phyloP scores from a whole-genome alignment of 2,113 vertebrate genomes.

The Neogale vison region DNA sequence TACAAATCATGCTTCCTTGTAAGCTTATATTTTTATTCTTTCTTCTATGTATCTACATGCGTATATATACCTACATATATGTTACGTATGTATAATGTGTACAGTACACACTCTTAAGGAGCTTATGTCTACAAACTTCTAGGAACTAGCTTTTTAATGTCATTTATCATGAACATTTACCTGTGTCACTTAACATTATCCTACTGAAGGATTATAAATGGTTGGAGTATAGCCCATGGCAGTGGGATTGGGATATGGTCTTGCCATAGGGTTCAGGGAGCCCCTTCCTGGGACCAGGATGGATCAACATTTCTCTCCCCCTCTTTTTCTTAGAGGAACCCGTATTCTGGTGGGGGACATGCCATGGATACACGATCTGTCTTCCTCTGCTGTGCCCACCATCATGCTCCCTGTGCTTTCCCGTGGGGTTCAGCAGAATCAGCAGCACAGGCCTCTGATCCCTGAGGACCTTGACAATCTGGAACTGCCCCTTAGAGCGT shows the following conservation, averaged over 20 bases:
- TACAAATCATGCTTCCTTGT: not conserved
- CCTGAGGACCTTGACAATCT: not conserved
- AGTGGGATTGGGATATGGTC: not conserved
- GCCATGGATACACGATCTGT: accelerated
- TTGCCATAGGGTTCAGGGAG: not conserved
- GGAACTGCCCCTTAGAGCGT: not conserved
- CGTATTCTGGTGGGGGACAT: too few relatives aligned
- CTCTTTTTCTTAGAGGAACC: not conserved
- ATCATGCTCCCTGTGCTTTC: not conserved
- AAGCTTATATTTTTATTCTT: not conserved
- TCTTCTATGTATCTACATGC: not conserved
- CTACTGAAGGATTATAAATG: not conserved
- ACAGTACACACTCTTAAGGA: not conserved
- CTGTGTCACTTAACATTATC: not conserved
- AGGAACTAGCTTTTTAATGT: not conserved
- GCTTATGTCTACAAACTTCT: not conserved
- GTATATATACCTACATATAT: not conserved
- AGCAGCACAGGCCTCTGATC: not conserved
- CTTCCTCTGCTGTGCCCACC: not conserved
- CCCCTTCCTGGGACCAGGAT: not conserved
- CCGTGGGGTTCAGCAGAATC: not conserved
- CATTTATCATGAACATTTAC: not conserved
- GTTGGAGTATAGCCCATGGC: not conserved
- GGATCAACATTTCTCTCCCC: too few relatives aligned
- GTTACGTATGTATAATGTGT: not conserved